Conservation (phyloP, 2,113 vertebrate species). For the Gymnobelideus leadbeateri region DNA sequence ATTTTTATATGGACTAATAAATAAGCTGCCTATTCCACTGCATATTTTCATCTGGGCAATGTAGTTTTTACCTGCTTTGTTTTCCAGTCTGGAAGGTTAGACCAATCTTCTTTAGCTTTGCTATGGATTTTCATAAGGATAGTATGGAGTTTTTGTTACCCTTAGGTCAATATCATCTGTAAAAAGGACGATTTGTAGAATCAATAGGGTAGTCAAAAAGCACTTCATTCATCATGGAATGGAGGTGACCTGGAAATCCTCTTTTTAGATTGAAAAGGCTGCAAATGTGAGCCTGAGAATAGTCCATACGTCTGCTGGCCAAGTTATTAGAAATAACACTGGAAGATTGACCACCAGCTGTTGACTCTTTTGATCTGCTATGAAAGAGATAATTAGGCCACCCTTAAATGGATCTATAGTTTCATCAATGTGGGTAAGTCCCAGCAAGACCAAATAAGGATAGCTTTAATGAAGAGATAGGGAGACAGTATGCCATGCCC, state of each 20-base stretch:
- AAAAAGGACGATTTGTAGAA: not conserved
- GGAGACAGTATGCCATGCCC: not conserved
- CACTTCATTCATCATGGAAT: not conserved
- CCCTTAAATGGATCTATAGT: not conserved
- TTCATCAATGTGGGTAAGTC: too few species aligned
- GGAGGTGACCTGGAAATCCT: not conserved
- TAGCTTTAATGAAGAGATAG: not conserved
- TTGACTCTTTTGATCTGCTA: not conserved
- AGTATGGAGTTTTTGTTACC: not conserved
- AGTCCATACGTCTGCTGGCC: too few species aligned
- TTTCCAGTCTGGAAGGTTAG: not conserved
- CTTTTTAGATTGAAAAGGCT: not conserved
- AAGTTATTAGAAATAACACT: not conserved
- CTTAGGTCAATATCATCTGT: not conserved
- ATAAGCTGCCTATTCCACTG: not conserved
- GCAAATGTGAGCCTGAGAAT: not conserved
- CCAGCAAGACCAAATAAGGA: not conserved
- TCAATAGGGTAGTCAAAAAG: not conserved
- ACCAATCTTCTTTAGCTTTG: not conserved
- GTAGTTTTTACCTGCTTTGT: not conserved
- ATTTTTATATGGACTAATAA: not conserved
- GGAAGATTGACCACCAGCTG: not conserved
- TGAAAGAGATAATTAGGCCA: not conserved
- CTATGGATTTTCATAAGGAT: not conserved
- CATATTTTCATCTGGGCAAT: not conserved